These are phyloP conservation scores for Halcyon chelicuti DNA, from an alignment of 2,797 vertebrate genomes.

Conservation along the genomic window DNA sequence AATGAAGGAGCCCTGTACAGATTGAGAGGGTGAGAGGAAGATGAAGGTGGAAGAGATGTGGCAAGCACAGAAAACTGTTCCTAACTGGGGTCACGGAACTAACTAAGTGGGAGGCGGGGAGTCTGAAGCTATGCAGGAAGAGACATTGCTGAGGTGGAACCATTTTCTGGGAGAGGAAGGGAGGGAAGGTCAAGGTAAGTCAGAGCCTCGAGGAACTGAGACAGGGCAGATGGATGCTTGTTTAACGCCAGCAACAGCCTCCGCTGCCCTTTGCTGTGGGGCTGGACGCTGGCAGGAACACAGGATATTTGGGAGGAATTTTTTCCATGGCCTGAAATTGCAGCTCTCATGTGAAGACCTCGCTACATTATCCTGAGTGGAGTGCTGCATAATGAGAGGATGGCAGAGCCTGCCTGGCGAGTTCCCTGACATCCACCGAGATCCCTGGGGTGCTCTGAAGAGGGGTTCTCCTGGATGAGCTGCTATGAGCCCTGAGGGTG, in stretches of 20 bases:
- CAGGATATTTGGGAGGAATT: not conserved
- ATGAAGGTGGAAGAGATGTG: not conserved
- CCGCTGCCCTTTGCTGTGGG: not conserved
- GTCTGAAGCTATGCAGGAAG: not conserved
- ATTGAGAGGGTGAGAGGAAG: not conserved
- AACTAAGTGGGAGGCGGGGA: not conserved
- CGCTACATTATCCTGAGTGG: not conserved
- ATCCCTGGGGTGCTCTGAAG: accelerated
- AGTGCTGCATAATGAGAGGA: conserved; percentile 47
- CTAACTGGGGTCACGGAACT: not conserved
- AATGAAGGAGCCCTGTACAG: not conserved
- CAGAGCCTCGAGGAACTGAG: not conserved
- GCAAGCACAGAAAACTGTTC: not conserved
- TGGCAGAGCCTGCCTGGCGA: not conserved
- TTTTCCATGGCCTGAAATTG: not conserved
- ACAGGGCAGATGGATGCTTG: not conserved
- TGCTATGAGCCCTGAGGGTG: accelerated
- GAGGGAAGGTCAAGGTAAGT: not conserved
- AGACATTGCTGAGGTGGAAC: not conserved
- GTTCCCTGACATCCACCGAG: not conserved
- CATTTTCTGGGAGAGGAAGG: not conserved
- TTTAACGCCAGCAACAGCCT: not conserved
- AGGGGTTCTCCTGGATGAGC: not conserved
- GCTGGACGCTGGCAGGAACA: not conserved
- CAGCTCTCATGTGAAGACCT: not conserved